phyloP scores from a whole-genome alignment of 2,797 vertebrate species.

The Chiroxiphia lanceolata region DNA sequence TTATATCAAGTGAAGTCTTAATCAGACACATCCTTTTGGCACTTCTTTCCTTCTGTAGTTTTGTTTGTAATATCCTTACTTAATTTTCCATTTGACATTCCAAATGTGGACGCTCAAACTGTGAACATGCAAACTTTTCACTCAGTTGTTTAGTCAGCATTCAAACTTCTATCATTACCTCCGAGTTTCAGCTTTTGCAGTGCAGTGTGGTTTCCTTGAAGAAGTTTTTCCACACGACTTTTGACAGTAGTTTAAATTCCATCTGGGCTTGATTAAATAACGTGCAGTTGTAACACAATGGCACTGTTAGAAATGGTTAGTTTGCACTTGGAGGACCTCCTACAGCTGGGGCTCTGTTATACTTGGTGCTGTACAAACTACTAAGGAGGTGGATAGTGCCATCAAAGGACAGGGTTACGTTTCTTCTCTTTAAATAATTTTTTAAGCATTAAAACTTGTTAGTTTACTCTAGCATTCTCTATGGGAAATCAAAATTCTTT shows the following conservation, averaged over 20 bases:
- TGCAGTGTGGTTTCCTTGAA: not conserved
- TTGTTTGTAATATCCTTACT: slow-evolving; percentile 8
- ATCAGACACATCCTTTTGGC: slow-evolving; percentile 17
- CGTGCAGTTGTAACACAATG: not conserved
- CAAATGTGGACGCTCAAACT: not conserved
- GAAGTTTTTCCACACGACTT: not conserved
- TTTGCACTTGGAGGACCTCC: not conserved
- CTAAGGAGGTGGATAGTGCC: not conserved
- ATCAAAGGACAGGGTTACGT: not conserved
- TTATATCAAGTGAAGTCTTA: slow-evolving; percentile 7
- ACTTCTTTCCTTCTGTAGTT: not conserved
- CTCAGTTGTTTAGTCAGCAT: not conserved
- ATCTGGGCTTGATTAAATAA: slow-evolving; percentile 11
- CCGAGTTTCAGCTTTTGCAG: not conserved
- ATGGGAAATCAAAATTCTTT: not conserved
- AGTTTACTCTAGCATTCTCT: not conserved
- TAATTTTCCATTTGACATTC: slow-evolving; percentile 14
- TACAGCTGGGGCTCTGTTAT: not conserved
- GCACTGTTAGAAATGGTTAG: not conserved
- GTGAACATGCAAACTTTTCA: slow-evolving; percentile 1
- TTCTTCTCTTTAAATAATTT: not conserved
- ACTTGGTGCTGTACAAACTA: not conserved
- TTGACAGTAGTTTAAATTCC: slow-evolving; percentile 1
- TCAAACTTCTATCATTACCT: not conserved
- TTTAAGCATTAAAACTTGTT: not conserved